Evolutionary conservation across 2,797 vertebrate genomes (phyloP).

Genomic region (Gila robusta): DNA sequence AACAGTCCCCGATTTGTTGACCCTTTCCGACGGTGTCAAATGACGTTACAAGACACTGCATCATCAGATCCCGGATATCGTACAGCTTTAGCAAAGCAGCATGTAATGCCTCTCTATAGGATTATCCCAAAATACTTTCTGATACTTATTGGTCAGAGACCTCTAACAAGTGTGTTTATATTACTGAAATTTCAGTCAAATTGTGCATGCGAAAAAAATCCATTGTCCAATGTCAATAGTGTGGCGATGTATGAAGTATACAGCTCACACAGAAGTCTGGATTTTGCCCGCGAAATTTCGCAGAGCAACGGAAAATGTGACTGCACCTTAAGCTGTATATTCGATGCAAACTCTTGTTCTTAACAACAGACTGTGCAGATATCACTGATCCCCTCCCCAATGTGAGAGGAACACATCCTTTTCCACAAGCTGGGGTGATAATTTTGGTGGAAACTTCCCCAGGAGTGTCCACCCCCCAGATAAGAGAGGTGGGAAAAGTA

Average conservation of each 20-base stretch:
- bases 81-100: background rate
- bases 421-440: slow-evolving; percentile 46
- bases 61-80: background rate
- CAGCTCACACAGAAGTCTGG: background rate
- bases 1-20: background rate
- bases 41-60: background rate
- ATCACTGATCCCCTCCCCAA: slow-evolving; percentile 15
- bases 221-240: background rate
- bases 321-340: background rate
- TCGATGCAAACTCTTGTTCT: background rate
- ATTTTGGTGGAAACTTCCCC: slow-evolving; percentile 37
- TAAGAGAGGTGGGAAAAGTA: slow-evolving; percentile 53
- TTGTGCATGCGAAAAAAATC: background rate
- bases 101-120: background rate
- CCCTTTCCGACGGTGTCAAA: background rate
- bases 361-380: background rate
- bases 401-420: slow-evolving; percentile 47
- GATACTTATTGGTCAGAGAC: no score
- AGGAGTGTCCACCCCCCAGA: slow-evolving; percentile 42
- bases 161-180: no score
- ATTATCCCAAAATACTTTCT: background rate
- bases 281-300: background rate
- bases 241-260: background rate
- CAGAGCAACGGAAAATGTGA: background rate
- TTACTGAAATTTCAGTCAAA: background rate